Evolutionary conservation across 2,888 invertebrate species (phyloP), one percentile per base, ranked within the genome.

Genomic region (Orgyia antiqua): DNA sequence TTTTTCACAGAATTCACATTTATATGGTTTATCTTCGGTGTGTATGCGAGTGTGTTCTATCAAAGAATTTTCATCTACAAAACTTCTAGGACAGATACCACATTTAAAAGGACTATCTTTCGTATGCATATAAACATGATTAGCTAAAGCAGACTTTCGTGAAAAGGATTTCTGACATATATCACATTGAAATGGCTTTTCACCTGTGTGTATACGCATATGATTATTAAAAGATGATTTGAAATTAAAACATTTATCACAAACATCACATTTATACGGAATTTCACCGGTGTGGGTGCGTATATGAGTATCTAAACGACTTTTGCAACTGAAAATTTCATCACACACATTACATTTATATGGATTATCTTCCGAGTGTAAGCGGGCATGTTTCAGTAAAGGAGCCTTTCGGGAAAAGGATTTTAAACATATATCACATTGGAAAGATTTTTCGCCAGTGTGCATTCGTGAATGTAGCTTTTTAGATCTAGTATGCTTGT

Each of bases 61-160:
- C 0, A 86, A 34, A 29, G 86, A 84, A 17, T 74, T 76, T 45
- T 73, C 72, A 30, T 87, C 86, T 19, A 78, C 79, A 45, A 79
- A 83, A 0, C 63, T 25, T 12, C 82, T 73, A 6, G 65, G 55
- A 36, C 86, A 86, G 0, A 80, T 51, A 0, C 63, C 70, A 27
- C 86, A 86, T 10, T 75, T 69, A 58, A 83, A 86, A 0, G 86
- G 86, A 0, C 76, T 62, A 0, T 84, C 75, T 24, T 80, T 75
- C 0, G 84, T 84, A 38, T 86, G 86, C 6, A 15, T 4, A 6
- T 4, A 15, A 15, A 15, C 6, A 6, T 15, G 15, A 15, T 15
- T 15, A 4, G 4, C 6, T 15, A 15, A 15, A 15, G 4, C 6
- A 6, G 15, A 6, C 4, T 15, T 15, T 4, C 15, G 15, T n/a